Conservation (phyloP, 2,113 vertebrate genomes). For the Nematolebias whitei region DNA sequence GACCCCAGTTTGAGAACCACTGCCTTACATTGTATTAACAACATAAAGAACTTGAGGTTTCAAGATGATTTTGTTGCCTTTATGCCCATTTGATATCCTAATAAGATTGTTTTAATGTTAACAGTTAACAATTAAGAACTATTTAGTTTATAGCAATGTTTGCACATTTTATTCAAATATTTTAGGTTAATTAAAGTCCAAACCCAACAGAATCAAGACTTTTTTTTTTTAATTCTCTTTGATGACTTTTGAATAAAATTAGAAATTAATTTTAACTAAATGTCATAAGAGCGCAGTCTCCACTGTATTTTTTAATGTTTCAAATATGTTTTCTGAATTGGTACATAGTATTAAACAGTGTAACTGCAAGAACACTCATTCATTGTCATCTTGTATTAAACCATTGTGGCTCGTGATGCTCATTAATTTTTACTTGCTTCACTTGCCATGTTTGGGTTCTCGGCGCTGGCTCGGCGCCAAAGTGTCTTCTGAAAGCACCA, state of each 20-base stretch:
- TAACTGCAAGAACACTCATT: constrained; percentile 80
- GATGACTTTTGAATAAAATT: background rate
- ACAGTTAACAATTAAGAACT: too few species aligned
- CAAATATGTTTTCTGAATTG: constrained; percentile 48
- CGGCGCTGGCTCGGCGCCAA: constrained; percentile 84
- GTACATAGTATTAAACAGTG: constrained; percentile 73
- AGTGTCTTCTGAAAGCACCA: constrained; percentile 86
- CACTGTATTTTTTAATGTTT: constrained; percentile 5
- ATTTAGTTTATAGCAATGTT: background rate
- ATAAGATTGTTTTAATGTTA: too few species aligned
- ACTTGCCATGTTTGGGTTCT: constrained; percentile 82
- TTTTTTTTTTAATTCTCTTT: background rate
- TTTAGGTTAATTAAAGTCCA: constrained; percentile 12
- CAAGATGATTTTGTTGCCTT: constrained; percentile 30
- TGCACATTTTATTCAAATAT: background rate
- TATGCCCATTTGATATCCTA: constrained; percentile 30
- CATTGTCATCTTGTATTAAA: constrained; percentile 87
- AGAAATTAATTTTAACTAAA: background rate
- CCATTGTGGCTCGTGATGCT: constrained; percentile 87
- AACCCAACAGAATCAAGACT: background rate
- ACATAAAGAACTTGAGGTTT: constrained; percentile 28
- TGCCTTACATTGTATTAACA: constrained; percentile 12
- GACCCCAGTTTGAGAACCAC: too few species aligned
- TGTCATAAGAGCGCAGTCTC: too few species aligned
- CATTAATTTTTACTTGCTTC: constrained; percentile 92